phyloP scores from a whole-genome alignment of 2,888 invertebrate species.

The Coelopa pilipes region DNA sequence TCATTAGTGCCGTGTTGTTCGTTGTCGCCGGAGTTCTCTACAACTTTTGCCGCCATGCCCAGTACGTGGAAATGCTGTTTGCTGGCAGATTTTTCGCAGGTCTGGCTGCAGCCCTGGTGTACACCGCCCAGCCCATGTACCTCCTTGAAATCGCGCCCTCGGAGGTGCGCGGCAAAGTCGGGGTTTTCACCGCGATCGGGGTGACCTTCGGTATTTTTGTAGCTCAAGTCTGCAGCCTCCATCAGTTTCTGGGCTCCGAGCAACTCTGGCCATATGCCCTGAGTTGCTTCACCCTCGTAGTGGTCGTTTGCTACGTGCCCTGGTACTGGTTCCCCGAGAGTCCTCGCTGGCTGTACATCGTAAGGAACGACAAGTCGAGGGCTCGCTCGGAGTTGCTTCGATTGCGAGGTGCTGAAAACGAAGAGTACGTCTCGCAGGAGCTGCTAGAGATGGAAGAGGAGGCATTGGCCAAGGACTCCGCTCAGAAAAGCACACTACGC shows the following conservation, averaged over 20 bases:
- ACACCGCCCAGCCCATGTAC: slow-evolving; percentile 89
- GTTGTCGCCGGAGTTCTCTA: slow-evolving; percentile 77
- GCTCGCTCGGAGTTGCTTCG: slow-evolving; percentile 65
- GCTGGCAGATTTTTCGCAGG: slow-evolving; percentile 82
- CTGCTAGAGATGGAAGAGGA: slow-evolving; percentile 71
- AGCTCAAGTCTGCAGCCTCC: slow-evolving; percentile 57
- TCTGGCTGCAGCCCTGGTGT: slow-evolving; percentile 80
- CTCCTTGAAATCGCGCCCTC: slow-evolving; percentile 85
- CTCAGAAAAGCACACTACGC: slow-evolving; percentile 70
- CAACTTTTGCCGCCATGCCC: slow-evolving; percentile 72
- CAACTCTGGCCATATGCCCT: slow-evolving; percentile 80
- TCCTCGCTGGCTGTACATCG: slow-evolving; percentile 83
- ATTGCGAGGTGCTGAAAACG: slow-evolving; percentile 45
- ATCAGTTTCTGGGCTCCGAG: slow-evolving; percentile 69
- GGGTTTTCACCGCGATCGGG: slow-evolving; percentile 77
- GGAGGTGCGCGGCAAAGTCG: slow-evolving; percentile 80
- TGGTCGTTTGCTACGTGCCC: slow-evolving; percentile 73
- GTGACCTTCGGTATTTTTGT: slow-evolving; percentile 61
- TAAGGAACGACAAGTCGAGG: slow-evolving; percentile 72
- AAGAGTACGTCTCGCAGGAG: slow-evolving; percentile 68
- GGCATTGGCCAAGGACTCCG: slow-evolving; percentile 43
- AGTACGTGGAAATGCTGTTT: slow-evolving; percentile 81
- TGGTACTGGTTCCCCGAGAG: slow-evolving; percentile 83
- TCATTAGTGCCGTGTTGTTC: slow-evolving; percentile 75
- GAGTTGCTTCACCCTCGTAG: slow-evolving; percentile 76